Evolutionary conservation across 2,113 vertebrate genomes (phyloP), one percentile per base, ranked within the genome.

Genomic region (Neodontobutis hainanensis): DNA sequence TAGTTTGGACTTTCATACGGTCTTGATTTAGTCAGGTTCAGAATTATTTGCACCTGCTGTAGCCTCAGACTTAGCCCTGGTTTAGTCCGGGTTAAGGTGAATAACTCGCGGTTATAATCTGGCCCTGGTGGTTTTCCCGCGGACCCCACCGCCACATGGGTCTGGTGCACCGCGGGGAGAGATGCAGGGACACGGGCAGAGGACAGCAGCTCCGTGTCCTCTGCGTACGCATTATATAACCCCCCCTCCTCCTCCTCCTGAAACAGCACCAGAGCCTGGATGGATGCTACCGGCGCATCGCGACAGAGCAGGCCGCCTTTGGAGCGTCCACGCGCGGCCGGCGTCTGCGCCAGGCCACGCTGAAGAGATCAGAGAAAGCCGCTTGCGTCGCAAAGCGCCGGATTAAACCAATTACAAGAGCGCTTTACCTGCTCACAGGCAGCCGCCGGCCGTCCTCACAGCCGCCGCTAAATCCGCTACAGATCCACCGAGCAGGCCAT

Each of bases 191-290:
- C 7, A 43, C 10, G 42, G 10, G 10, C 7, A 55, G 52, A 55
- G 52, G 32, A 55, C 52, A 55, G 32, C 43, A 14, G 69, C 44
- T 44, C 61, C 43, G 43, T 27, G 78, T 80, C 75, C 77, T 81
- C 82, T 85, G 80, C 78, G 70, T 61, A 70, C 82, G 38, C 74
- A 42, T 88, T 88, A 86, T 65, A 69, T 88, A 84, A 86, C 43
- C 16, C 51, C 57, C 0, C 68, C 11, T 38, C 46, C 19, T 11
- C 43, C 10, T 9, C 34, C 10, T 2, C 27, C n/a, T 2, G 0
- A 6, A 8, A 42, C 7, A 50, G 1, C 12, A 12, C 19, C 55
- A 50, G 32, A 32, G 50, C 48, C 14, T 61, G 27, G 77, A 45
- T 72, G 82, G 79, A 80, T 78, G 77, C 72, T 80, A 61, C 65